Percentiles rank a stretch among this genome's conserved stretches.
Conservation (phyloP, 2,113 vertebrate species). For the Arizona elegans region DNA sequence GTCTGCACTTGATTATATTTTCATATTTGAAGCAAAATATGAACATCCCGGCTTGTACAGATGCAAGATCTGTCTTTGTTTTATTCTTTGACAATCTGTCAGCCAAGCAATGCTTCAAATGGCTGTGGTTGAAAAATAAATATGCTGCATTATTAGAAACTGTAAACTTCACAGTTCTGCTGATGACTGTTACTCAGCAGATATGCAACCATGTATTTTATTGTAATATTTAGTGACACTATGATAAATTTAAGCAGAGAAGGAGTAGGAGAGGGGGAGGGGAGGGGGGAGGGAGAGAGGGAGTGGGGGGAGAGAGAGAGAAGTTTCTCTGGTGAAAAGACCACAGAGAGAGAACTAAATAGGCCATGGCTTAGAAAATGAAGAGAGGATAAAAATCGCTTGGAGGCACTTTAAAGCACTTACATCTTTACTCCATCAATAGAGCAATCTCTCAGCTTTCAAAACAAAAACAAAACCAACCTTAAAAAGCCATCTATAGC, state of each 20-base stretch:
- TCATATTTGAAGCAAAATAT: constrained; percentile 38
- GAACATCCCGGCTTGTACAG: constrained; percentile 37
- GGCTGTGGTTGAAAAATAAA: constrained; percentile 37
- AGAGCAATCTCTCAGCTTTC: constrained; percentile 11
- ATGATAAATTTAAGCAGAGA: constrained; percentile 45
- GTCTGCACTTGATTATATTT: constrained; percentile 50
- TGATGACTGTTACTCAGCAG: constrained; percentile 11
- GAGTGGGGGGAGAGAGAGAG: too few relatives aligned
- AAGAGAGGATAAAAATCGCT: neutral
- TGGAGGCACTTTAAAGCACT: neutral
- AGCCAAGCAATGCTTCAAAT: constrained; percentile 39
- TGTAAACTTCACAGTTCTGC: constrained; percentile 26
- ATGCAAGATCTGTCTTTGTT: constrained; percentile 50
- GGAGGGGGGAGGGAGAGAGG: constrained; percentile 28
- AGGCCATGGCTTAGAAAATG: constrained; percentile 4
- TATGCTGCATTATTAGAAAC: constrained; percentile 31
- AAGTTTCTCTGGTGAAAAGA: constrained; percentile 35
- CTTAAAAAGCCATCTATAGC: constrained; percentile 1
- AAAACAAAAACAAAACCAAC: neutral
- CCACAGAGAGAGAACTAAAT: constrained; percentile 14
- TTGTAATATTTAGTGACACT: constrained; percentile 25
- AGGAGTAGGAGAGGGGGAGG: constrained; percentile 22
- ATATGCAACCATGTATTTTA: constrained; percentile 41
- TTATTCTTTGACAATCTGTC: constrained; percentile 37
- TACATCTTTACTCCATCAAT: constrained; percentile 1